Evolutionary conservation across 2,888 invertebrate species (phyloP), one percentile per base, ranked within the genome.

Genomic region (Prionchulus punctatus): DNA sequence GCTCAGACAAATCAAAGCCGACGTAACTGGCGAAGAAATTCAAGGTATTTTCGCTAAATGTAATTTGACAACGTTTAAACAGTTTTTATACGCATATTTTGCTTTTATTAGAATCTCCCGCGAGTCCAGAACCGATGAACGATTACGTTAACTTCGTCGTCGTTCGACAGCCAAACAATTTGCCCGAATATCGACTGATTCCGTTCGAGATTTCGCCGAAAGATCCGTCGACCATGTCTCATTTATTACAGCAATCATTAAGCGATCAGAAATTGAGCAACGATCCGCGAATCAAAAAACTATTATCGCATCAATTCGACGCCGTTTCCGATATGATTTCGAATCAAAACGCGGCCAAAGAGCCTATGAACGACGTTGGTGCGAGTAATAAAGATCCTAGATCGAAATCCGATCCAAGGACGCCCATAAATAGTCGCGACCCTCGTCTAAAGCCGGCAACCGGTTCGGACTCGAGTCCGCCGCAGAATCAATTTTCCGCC

Each of bases 231-330:
- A 27, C 26, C 27, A 26, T 4, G 3, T 3, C 4, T 23, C 2
- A 3, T 43, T 7, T 55, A 42, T 53, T 58, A 4, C 27, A 51
- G 23, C 2, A 3, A 4, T 45, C 53, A 2, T 23, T 58, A 2
- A 45, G 4, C 18, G 55, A 58, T 42, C 15, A 12, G 1, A 49
- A 55, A 18, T 36, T 58, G 23, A 18, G 55, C 15, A 50, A 55
- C 55, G 58, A 58, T 30, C 58, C 58, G 23, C 51, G 58, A n/a
- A 55, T 58, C 42, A 58, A 58, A 47, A 54, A 55, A 43, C 7
- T 51, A 28, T 49, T 57, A 18, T 26, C 56, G 15, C 27, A 23
- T 21, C 58, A 55, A 28, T 58, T 58, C 51, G 43, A 58, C 48
- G 55, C 55, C 27, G 55, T 47, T 21, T 50, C 58, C 30, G 55